phyloP scores from a whole-genome alignment of 2,888 invertebrate species.

The Seira musarum region DNA sequence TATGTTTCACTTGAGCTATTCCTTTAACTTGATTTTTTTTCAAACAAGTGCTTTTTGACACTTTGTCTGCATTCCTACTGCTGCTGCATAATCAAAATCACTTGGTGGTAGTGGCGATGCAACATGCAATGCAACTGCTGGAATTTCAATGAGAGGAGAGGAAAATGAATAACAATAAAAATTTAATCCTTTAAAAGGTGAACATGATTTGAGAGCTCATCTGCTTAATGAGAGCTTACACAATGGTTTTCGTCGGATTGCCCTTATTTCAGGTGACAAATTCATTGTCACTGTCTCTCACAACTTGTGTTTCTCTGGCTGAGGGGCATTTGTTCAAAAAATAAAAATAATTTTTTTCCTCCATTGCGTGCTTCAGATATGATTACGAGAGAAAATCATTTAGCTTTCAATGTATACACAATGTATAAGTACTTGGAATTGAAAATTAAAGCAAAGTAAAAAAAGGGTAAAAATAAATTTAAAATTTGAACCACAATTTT shows the following conservation, averaged over 20 bases:
- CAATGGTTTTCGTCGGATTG: neutral
- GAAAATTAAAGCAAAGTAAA: too few species aligned
- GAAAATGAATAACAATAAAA: constrained; percentile 31
- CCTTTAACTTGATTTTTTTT: neutral
- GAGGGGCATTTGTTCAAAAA: too few species aligned
- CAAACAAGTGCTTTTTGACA: constrained; percentile 16
- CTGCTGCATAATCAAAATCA: constrained; percentile 25
- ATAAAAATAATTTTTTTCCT: too few species aligned
- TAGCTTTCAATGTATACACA: too few species aligned
- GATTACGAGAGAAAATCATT: too few species aligned
- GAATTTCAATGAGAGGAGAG: constrained; percentile 34
- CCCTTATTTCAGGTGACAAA: constrained; percentile 23
- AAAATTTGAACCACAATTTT: too few species aligned
- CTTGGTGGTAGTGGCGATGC: too few species aligned
- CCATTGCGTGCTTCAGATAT: too few species aligned
- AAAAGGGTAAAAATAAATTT: too few species aligned
- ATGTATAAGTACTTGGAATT: too few species aligned
- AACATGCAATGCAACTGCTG: constrained; percentile 19
- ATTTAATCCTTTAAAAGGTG: constrained; percentile 8
- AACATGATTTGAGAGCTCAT: constrained; percentile 1
- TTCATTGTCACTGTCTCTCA: constrained; percentile 18
- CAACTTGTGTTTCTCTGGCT: too few species aligned
- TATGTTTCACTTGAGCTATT: constrained; percentile 26
- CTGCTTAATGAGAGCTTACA: constrained; percentile 5
- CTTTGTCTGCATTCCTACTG: constrained; percentile 36